These are phyloP conservation scores for Poecilus cupreus DNA, from an alignment of 2,888 invertebrate species.

Conservation along the genomic window DNA sequence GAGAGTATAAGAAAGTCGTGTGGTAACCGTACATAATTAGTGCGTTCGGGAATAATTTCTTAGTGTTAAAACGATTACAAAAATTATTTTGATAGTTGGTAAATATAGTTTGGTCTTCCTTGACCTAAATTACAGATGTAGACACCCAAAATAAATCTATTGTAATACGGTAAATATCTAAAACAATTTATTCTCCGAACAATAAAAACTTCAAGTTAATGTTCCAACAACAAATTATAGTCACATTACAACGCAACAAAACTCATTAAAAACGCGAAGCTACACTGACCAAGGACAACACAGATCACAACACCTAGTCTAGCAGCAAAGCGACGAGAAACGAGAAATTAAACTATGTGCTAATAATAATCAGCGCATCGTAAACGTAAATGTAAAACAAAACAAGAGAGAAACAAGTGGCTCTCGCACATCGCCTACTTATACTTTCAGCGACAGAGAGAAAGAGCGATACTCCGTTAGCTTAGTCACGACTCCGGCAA, in stretches of 20 bases:
- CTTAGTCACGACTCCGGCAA: constrained; percentile 39
- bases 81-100: constrained; percentile 13
- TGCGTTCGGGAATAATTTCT: too few relatives aligned
- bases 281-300: constrained; percentile 37
- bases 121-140: constrained; percentile 10
- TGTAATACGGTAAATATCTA: constrained; percentile 1
- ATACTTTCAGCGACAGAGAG: constrained; percentile 39
- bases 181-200: constrained; percentile 8
- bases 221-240: constrained; percentile 26
- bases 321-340: neutral
- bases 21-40: too few relatives aligned
- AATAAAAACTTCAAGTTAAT: constrained; percentile 35
- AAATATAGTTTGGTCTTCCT: neutral
- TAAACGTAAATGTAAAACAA: constrained; percentile 24
- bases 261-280: neutral
- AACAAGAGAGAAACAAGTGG: constrained; percentile 28
- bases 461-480: constrained; percentile 42
- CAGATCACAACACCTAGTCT: constrained; percentile 5
- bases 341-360: constrained; percentile 26
- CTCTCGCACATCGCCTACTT: constrained; percentile 39
- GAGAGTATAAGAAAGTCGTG: too few relatives aligned
- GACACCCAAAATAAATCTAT: constrained; percentile 17
- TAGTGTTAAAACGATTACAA: too few relatives aligned
- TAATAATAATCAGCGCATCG: constrained; percentile 38
- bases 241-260: constrained; percentile 26